A percentile compares a stretch with the other conserved stretches of the same genome.
Conservation (phyloP, 2,797 vertebrate genomes). For the Microhierax caerulescens region DNA sequence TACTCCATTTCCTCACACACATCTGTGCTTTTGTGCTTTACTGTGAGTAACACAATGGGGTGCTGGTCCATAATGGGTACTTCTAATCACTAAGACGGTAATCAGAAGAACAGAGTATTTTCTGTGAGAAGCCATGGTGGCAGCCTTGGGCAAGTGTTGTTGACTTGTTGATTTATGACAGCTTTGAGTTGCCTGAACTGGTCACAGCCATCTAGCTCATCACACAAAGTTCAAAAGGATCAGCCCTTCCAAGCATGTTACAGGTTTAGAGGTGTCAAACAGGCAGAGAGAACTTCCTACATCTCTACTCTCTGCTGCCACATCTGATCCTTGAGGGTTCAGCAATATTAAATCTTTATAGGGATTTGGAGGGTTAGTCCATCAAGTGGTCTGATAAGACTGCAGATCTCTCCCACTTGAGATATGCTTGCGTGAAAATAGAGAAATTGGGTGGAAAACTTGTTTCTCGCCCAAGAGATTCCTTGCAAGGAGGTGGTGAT, state of each 20-base stretch:
- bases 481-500: background rate
- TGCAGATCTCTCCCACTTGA: background rate
- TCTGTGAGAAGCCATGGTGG: background rate
- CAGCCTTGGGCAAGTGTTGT: background rate
- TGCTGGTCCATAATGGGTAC: background rate
- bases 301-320: background rate
- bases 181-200: background rate
- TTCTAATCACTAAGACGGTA: background rate
- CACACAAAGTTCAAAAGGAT: background rate
- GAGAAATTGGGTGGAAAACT: background rate
- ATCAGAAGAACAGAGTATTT: slow-evolving; percentile 6
- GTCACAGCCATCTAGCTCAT: background rate
- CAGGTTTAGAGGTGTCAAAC: background rate
- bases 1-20: slow-evolving; percentile 14
- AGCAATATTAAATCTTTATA: background rate
- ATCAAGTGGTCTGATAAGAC: background rate
- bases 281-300: background rate
- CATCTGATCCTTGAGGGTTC: background rate
- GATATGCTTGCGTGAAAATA: background rate
- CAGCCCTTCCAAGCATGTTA: background rate
- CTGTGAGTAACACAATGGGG: slow-evolving; percentile 14
- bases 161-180: slow-evolving; percentile 13
- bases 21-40: slow-evolving; percentile 38
- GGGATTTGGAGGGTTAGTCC: background rate
- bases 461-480: background rate